Evolutionary conservation across 1,140 invertebrate genomes (phyloP), one percentile per base, ranked within the genome.

Genomic region (Cyclina sinensis): DNA sequence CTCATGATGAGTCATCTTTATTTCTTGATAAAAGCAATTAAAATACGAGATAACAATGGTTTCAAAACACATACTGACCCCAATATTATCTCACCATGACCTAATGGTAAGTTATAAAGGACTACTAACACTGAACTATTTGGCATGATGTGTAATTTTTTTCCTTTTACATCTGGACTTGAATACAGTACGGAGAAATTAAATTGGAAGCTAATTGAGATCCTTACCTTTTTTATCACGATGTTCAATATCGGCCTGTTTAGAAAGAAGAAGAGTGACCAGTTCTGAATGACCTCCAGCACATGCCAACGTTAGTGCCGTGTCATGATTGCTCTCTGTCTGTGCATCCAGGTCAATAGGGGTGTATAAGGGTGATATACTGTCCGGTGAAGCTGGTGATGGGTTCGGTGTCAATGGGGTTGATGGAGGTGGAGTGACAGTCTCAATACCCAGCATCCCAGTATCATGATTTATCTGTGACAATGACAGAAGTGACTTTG

Each of bases 241-340:
- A 96, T 99, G 99, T 96, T 99, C 97, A 94, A 99, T 99, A 95
- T 99, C 97, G 0, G 99, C 98, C 65, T 98, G 98, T 89, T 98
- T 97, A 82, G 97, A 97, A 0, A 99, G 96, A 27, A 99, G 96
- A 91, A 99, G 96, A 94, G 98, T 98, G 9, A 99, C 99, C 0
- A 99, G 96, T 93, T 99, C 99, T 93, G 98, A 98, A 94, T 99
- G 98, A 0, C 99, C 99, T 83, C 99, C 99, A 88, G 98, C 98
- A 96, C 99, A 99, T 18, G 99, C 99, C 78, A 99, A 96, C 9
- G 99, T 99, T 37, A 99, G 96, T 46, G 99, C 99, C 32, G 99
- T 99, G 95, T 99, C 99, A 96, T 99, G 98, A 96, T 99, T 99
- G 84, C 98, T 98, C 94, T 99, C 99, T 0, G 99, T 99, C 95